Base-by-base conservation (phyloP, 2,113 vertebrate genomes). In the Brachyhypopomus occidentalis region DNA sequence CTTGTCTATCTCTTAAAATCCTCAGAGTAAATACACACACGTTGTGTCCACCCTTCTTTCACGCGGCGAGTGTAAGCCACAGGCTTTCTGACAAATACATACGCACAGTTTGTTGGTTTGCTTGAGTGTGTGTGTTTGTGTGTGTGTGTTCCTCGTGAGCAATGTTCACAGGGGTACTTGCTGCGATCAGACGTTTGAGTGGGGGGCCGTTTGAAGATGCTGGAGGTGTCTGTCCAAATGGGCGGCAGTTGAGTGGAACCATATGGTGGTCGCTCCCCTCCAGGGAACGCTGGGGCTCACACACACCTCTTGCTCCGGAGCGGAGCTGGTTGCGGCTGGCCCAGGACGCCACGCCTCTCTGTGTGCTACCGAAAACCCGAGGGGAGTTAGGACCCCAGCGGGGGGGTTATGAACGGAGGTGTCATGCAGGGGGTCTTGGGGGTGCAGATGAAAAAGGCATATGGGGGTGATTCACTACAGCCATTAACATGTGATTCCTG, bases 201-300 rank as follows among this genome's bases (percentile, higher is more conserved):
- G 41, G 64, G 77, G 72, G 55, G 64, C 19, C 63, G 59, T 67
- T 83, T 86, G 83, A 85, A 89, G 87, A 86, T 83, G 78, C 79
- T 83, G 64, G 85, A 88, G 77, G 83, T 89, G 87, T 90, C 86
- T 79, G 72, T 58, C 34, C 34, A 60, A 78, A 67, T 78, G 75
- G 67, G 84, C 85, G 77, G 81, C 78, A 80, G 78, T 87, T 89
- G 88, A 92, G 87, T 85, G 83, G 86, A 90, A 90, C 86, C 91
- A 90, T 85, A 90, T 91, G 90, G 83, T 85, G 81, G 70, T 86
- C 62, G 86, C 69, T 80, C 30, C 78, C 81, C 62, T 58, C 62
- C 81, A 85, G 27, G 75, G 20, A 81, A 63, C 34, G 66, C 66
- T 74, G 71, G 62, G 64, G 77, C 72, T 75, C 82, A 58, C 77